Base-by-base conservation (phyloP, 1,140 invertebrate genomes). In the Ostrea denselamellosa region DNA sequence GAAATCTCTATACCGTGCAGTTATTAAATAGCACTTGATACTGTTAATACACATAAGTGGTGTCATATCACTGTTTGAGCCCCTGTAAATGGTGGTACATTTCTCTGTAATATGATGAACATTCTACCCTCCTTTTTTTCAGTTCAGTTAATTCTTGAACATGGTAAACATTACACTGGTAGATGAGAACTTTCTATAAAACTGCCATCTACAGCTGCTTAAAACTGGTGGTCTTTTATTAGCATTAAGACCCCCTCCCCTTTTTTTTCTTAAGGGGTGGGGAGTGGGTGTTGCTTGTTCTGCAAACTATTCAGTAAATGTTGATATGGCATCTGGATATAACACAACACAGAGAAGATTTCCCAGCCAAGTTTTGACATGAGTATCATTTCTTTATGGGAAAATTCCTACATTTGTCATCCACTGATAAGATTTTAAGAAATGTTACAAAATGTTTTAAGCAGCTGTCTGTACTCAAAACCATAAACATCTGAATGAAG, bases 371-470 rank as follows among this genome's bases (percentile, higher is more conserved):
- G 68, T 77, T 34, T 77, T 77, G 68, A 77, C 68, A 77, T 28
- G 25, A 34, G 22, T 77, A 77, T 77, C 68, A 77, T 28, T 77
- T 77, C 25, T 77, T 77, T 77, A 77, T 77, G 68, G 68, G 68
- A 77, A 77, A 28, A 77, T 77, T 9, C 68, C 25, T 77, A 9
- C 28, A 14, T 25, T 28, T 77, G 68, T 44, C 68, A 34, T 77
- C 68, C 28, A 12, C 68, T 28, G 68, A 77, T 77, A 77, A 77
- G 68, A 77, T 14, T 8, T n/a, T 2, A 28, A 28, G 28, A 77
- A 77, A 77, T 28, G 28, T 62, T 77, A 77, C 28, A 25, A 77
- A 77, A 77, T 77, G 8, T 28, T 28, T 2, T 34, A 14, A 25
- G 22, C 68, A 77, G 68, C 68, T 77, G 68, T 25, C 68, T 77